Evolutionary conservation across 2,888 invertebrate genomes (phyloP).

Genomic region (Mythimna albipuncta): DNA sequence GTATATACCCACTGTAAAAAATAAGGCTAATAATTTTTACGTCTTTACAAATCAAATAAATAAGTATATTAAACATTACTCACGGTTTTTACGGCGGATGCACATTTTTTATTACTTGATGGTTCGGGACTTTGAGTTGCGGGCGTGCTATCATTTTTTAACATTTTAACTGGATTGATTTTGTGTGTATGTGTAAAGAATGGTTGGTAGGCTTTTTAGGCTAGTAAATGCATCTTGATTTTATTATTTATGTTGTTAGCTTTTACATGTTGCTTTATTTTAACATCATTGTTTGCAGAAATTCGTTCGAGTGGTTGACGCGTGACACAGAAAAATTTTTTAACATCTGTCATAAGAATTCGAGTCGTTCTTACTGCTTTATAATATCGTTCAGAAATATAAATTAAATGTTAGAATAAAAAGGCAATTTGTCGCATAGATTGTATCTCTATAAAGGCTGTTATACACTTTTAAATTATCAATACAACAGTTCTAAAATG

Average conservation of each 20-base stretch:
- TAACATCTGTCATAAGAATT: background rate
- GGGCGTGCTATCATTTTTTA: conserved; percentile 28
- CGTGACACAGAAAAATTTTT: background rate
- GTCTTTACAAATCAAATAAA: background rate
- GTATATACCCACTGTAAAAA: background rate
- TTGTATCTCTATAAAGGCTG: background rate
- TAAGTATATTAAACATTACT: conserved; percentile 40
- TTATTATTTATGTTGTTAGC: conserved; percentile 7
- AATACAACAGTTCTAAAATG: background rate
- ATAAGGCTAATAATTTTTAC: background rate
- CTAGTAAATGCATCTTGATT: conserved; percentile 29
- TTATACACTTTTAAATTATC: background rate
- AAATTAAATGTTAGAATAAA: background rate
- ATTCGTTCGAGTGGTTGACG: background rate
- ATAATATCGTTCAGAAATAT: background rate
- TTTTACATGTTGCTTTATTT: conserved; percentile 27
- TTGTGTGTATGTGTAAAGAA: background rate
- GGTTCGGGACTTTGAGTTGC: background rate
- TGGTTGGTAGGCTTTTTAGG: background rate
- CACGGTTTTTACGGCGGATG: conserved; percentile 60
- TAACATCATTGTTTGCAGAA: conserved; percentile 2
- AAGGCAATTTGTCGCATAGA: background rate
- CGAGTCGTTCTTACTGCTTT: background rate
- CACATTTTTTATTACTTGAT: conserved; percentile 54
- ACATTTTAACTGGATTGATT: conserved; percentile 28